These are phyloP conservation scores for Furnarius figulus DNA, from an alignment of 2,113 vertebrate genomes.

Conservation along the genomic window DNA sequence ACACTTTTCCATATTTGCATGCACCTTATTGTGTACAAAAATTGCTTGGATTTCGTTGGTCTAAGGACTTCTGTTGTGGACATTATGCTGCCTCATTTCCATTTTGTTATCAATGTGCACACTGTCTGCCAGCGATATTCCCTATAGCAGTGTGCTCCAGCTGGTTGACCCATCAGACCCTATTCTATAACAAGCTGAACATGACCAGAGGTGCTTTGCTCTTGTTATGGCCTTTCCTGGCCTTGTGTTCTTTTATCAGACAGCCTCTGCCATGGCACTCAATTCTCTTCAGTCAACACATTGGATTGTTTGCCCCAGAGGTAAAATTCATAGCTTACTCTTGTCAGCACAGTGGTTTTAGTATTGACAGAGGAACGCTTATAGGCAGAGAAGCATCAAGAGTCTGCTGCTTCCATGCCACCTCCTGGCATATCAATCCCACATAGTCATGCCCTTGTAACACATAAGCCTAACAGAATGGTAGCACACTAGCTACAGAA, in stretches of 20 bases:
- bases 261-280: neutral
- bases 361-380: neutral
- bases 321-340: neutral
- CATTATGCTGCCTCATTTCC: neutral
- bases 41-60: neutral
- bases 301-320: neutral
- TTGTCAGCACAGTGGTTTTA: neutral
- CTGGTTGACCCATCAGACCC: neutral
- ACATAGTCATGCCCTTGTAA: neutral
- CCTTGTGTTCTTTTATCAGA: neutral
- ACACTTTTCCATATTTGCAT: neutral
- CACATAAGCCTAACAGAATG: neutral
- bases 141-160: neutral
- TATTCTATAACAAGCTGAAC: neutral
- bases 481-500: neutral
- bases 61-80: neutral
- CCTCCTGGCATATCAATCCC: neutral
- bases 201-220: neutral
- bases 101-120: neutral
- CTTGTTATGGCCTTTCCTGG: neutral
- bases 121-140: neutral
- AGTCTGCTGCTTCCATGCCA: neutral
- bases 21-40: neutral
- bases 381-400: neutral
- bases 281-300: neutral